phyloP scores from a whole-genome alignment of 2,888 invertebrate species.

The Philhelius pedissequus region DNA sequence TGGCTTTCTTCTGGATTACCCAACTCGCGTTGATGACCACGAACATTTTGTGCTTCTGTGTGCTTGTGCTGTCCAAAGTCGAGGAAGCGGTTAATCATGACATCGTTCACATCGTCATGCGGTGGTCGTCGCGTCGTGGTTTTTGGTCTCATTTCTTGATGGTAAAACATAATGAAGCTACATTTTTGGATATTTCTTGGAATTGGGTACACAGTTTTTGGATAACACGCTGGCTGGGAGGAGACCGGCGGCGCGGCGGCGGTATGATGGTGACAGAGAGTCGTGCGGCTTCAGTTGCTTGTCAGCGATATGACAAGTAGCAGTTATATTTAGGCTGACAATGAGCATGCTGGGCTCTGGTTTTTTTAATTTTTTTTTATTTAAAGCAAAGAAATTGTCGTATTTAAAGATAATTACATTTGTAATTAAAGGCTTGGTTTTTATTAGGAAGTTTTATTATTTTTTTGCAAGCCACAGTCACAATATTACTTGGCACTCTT shows the following conservation, averaged over 20 bases:
- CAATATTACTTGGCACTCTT: neutral
- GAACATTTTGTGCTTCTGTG: conserved; percentile 20
- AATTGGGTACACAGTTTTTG: conserved; percentile 11
- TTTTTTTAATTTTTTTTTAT: conserved; percentile 3
- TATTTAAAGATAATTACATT: conserved; percentile 60
- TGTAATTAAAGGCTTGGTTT: conserved; percentile 61
- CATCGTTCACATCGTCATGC: conserved; percentile 18
- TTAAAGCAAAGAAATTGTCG: conserved; percentile 52
- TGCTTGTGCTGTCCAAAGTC: conserved; percentile 1
- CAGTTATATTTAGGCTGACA: conserved; percentile 10
- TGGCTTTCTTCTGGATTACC: conserved; percentile 40
- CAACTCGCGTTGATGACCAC: conserved; percentile 47
- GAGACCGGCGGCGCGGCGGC: too few relatives aligned
- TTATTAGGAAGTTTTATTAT: conserved; percentile 29
- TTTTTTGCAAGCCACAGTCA: conserved; percentile 5
- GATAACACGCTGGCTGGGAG: too few relatives aligned
- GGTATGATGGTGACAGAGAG: too few relatives aligned
- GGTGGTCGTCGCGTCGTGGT: neutral
- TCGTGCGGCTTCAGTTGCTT: conserved; percentile 14
- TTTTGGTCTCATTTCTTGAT: conserved; percentile 44
- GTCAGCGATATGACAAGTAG: conserved; percentile 13
- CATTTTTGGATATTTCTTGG: conserved; percentile 60
- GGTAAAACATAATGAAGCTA: conserved; percentile 55
- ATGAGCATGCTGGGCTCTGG: conserved; percentile 26
- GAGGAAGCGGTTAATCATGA: conserved; percentile 49